A percentile compares a stretch with the other conserved stretches of the same genome.
Conservation (phyloP, 2,888 invertebrate genomes). For the Trachelus tabidus region DNA sequence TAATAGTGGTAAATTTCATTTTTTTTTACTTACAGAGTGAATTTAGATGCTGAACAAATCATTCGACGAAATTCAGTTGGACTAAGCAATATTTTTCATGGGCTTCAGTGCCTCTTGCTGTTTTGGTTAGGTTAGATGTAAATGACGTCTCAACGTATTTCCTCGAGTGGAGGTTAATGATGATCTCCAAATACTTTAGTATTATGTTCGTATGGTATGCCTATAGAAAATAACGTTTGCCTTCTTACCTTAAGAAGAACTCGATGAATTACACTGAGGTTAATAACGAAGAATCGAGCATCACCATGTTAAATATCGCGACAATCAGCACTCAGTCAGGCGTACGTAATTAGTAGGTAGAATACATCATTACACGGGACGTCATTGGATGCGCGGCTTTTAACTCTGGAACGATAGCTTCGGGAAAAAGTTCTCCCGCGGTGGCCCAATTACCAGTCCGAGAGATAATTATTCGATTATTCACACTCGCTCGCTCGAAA, state of each 20-base stretch:
- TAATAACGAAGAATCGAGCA: background rate
- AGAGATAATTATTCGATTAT: slow-evolving; percentile 57
- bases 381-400: slow-evolving; percentile 11
- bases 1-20: background rate
- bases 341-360: slow-evolving; percentile 14
- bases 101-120: background rate
- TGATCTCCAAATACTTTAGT: background rate
- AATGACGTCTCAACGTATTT: background rate
- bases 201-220: background rate
- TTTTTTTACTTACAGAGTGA: background rate
- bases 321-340: slow-evolving; percentile 3
- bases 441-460: slow-evolving; percentile 53
- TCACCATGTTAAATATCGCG: background rate
- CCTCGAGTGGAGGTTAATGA: background rate
- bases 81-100: background rate
- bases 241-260: background rate
- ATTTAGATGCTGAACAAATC: background rate
- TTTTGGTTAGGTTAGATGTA: background rate
- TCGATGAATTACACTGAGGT: background rate
- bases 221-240: background rate
- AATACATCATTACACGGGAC: slow-evolving; percentile 25
- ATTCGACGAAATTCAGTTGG: background rate
- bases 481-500: slow-evolving; percentile 50
- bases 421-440: slow-evolving; percentile 37
- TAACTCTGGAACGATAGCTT: slow-evolving; percentile 23